These are phyloP conservation scores for Monochamus alternatus DNA, from an alignment of 2,888 invertebrate species.

Conservation along the genomic window DNA sequence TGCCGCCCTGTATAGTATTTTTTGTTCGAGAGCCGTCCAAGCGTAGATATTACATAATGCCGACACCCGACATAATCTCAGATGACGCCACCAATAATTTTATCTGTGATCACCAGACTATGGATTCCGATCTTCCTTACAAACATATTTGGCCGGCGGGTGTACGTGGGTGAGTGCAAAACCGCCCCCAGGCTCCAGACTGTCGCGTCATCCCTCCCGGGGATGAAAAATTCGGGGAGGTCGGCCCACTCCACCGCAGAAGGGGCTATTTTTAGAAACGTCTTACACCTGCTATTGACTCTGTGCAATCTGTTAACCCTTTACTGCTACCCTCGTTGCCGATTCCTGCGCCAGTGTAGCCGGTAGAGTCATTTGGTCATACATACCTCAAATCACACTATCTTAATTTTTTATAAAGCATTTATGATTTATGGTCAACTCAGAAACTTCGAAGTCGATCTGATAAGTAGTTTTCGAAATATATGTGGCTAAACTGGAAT, in stretches of 20 bases:
- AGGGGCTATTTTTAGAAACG: conserved; percentile 27
- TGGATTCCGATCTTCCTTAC: conserved; percentile 12
- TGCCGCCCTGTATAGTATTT: too few relatives aligned
- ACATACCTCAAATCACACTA: too few relatives aligned
- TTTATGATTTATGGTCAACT: too few relatives aligned
- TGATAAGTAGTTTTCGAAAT: too few relatives aligned
- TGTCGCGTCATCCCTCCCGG: conserved; percentile 28
- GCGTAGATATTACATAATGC: too few relatives aligned
- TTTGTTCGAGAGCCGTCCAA: too few relatives aligned
- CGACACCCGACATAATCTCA: too few relatives aligned
- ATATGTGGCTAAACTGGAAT: too few relatives aligned
- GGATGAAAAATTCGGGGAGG: conserved; percentile 19
- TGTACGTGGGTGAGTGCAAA: conserved; percentile 19
- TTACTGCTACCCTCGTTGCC: background rate
- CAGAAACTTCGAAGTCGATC: too few relatives aligned
- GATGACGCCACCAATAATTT: background rate
- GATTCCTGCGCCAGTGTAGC: background rate
- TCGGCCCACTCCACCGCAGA: conserved; percentile 8
- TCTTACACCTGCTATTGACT: conserved; percentile 25
- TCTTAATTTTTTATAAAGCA: too few relatives aligned
- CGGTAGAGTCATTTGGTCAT: too few relatives aligned
- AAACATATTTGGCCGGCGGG: conserved; percentile 24
- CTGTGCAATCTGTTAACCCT: conserved; percentile 9
- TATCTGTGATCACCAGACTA: conserved; percentile 4
- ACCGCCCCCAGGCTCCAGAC: conserved; percentile 22